These are phyloP conservation scores for Lamprologus speciosus DNA, from an alignment of 2,113 vertebrate species.

Conservation along the genomic window DNA sequence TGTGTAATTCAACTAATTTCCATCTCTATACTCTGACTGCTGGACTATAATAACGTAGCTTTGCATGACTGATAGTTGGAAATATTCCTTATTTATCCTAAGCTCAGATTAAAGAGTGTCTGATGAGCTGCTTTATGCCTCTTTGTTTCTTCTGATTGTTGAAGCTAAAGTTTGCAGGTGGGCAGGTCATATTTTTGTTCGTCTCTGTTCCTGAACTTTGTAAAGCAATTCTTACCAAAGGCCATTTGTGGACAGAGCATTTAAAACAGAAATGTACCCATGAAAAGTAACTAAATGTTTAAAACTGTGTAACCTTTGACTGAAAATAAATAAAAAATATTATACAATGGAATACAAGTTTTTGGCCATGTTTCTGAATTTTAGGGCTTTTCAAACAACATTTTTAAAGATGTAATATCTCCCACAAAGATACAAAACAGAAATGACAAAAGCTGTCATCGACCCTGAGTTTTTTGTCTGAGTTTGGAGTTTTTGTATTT, in stretches of 20 bases:
- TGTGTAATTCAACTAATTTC: neutral
- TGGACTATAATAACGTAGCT: fast-evolving
- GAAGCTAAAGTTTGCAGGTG: neutral
- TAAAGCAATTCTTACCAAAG: neutral
- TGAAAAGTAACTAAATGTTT: fast-evolving
- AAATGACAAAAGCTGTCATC: too few relatives aligned
- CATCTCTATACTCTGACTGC: neutral
- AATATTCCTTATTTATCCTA: neutral
- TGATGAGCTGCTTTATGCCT: neutral
- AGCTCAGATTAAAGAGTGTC: fast-evolving
- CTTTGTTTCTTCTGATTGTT: neutral
- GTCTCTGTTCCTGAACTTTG: neutral
- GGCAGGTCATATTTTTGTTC: fast-evolving
- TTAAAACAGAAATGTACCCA: neutral
- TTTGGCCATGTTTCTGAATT: too few relatives aligned
- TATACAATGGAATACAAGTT: too few relatives aligned
- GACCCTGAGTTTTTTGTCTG: too few relatives aligned
- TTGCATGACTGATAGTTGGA: neutral
- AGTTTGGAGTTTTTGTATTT: too few relatives aligned
- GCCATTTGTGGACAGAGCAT: fast-evolving
- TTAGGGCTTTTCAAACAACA: fast-evolving
- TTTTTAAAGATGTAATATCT: too few relatives aligned
- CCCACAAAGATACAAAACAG: too few relatives aligned
- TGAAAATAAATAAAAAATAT: neutral
- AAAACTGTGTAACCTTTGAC: neutral